Percentiles rank a stretch among this genome's conserved stretches.
These are phyloP conservation scores for Muschampia plurimacula DNA, from an alignment of 2,888 invertebrate genomes.

Conservation along the genomic window DNA sequence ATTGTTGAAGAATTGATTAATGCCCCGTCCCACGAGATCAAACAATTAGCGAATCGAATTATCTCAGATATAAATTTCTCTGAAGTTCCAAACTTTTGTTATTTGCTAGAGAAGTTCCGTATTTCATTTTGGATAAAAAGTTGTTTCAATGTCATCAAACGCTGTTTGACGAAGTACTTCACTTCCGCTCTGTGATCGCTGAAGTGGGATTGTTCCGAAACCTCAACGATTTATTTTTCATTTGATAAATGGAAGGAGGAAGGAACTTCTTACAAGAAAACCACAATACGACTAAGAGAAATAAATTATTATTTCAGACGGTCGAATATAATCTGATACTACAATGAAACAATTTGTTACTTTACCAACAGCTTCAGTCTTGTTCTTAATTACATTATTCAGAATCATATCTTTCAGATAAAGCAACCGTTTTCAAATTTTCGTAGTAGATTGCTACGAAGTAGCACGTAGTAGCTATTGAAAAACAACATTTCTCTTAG, in stretches of 20 bases:
- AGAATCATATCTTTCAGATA: not conserved
- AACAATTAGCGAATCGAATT: conserved; percentile 77
- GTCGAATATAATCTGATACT: not conserved
- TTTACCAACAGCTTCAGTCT: not conserved
- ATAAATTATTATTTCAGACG: conserved; percentile 4
- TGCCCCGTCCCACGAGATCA: conserved; percentile 64
- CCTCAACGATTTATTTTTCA: conserved; percentile 26
- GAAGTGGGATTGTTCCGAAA: conserved; percentile 14
- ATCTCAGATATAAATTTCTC: conserved; percentile 57
- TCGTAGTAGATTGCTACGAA: not conserved
- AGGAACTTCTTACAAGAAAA: conserved; percentile 7
- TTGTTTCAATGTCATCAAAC: conserved; percentile 31
- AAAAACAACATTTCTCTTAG: not conserved
- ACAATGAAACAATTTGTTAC: conserved; percentile 10
- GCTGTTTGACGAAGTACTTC: conserved; percentile 20
- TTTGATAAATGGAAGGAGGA: conserved; percentile 15
- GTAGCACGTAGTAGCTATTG: not conserved
- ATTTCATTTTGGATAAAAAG: conserved; percentile 43
- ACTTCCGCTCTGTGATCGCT: conserved; percentile 11
- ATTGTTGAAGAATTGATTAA: conserved; percentile 79
- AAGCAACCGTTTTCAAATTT: conserved; percentile 4
- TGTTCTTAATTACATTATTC: conserved; percentile 2
- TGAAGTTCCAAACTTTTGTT: conserved; percentile 44
- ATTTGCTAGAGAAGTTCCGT: conserved; percentile 46
- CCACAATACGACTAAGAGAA: not conserved